Percentiles rank a stretch among this genome's conserved stretches.
These are phyloP conservation scores for Diuraphis noxia DNA, from an alignment of 1,140 invertebrate genomes.

Conservation along the genomic window DNA sequence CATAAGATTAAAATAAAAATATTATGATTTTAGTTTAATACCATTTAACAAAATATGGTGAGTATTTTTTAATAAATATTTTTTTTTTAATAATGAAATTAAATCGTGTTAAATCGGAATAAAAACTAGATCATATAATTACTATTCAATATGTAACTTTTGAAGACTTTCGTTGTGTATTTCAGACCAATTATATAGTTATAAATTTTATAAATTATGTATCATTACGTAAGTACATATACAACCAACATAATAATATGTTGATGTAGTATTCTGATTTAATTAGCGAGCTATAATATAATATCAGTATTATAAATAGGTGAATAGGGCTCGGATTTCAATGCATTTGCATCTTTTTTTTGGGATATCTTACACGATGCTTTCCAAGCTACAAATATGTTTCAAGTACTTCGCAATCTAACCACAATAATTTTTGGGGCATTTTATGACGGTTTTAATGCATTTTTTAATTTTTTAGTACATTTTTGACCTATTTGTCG, in stretches of 20 bases:
- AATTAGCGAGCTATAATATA: background rate
- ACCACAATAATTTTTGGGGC: no score
- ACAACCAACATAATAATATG: background rate
- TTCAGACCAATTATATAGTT: background rate
- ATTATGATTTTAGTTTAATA: background rate
- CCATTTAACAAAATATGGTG: background rate
- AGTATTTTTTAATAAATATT: background rate
- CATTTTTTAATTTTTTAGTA: no score
- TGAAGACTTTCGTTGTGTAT: background rate
- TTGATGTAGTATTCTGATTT: background rate
- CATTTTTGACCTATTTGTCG: no score
- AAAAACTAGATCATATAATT: background rate
- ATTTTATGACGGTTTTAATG: no score
- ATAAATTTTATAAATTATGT: background rate
- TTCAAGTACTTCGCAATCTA: no score
- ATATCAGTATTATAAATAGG: background rate
- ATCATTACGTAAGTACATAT: background rate
- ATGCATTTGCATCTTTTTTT: no score
- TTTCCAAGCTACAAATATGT: no score
- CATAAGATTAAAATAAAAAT: background rate
- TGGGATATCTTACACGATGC: no score
- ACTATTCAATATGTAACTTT: background rate
- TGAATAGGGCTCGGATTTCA: no score
- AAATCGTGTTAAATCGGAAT: background rate
- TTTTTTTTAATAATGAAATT: background rate